Evolutionary conservation across 2,113 vertebrate species (phyloP), one percentile per base, ranked within the genome.

Genomic region (Mellivora capensis): DNA sequence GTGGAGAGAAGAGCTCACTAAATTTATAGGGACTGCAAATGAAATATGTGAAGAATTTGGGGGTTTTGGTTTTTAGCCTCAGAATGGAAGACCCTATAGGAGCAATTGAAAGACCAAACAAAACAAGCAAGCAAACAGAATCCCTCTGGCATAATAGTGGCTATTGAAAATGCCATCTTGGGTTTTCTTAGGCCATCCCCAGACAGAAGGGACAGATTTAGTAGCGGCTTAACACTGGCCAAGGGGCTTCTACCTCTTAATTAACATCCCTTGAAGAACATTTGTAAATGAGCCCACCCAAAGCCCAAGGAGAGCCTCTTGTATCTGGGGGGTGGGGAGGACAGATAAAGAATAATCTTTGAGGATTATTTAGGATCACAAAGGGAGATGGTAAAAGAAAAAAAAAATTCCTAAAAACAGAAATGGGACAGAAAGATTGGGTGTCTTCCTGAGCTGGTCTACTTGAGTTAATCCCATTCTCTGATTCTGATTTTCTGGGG

Each of bases 291-390:
- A 93, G 71, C 81, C 69, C 2, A 5, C 44, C 13, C 23, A 88
- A 96, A 88, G 13, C 42, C 49, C 44, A 81, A 82, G 59, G 37
- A 54, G 44, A 81, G 6, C 49, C 42, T 44, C 14, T 6, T 72
- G 61, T 91, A 59, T 93, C 8, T 8, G 27, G 42, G 14, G 7
- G 14, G 27, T 29, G 42, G 67, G 18, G 34, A 67, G 64, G 57
- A 7, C 14, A 0, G 93, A 89, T 71, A 74, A 61, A 93, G 64
- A 69, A 86, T 88, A 62, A 87, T 81, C 85, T 84, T 71, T 42
- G 76, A 57, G 81, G 76, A 86, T 97, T 87, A 93, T 64, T 90
- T 94, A 62, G 27, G 34, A 69, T 76, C 87, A 81, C 74, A 76
- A 86, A 91, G 27, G 61, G 34, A 72, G 86, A 64, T 11, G 39